Evolutionary conservation across 2,797 vertebrate species (phyloP), one percentile per base, ranked within the genome.

Genomic region (Orientallactaga sibirica): DNA sequence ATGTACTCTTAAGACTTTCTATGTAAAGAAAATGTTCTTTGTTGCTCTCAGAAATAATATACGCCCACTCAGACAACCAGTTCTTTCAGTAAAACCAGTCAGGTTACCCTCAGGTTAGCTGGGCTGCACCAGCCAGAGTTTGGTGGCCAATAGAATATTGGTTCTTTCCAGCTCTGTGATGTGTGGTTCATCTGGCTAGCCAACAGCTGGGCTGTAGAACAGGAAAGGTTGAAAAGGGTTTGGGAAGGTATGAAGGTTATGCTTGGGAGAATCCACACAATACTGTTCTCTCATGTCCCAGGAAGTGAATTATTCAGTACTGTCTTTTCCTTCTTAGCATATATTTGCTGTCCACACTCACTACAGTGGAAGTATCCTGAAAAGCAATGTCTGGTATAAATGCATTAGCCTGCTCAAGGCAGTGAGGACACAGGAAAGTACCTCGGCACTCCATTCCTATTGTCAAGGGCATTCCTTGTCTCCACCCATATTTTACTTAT

Each of bases 11-110:
- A 91, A 76, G 68, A 77, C 52, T 75, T 92, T 3, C 70, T 92
- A 20, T 41, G 15, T 84, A 62, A 90, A 95, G 67, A 91, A 83
- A 90, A 86, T 0, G 29, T 37, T 75, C 91, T 92, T 84, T 93
- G 70, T 93, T 92, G 81, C 37, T 89, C 74, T 81, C 86, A 74
- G 94, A 95, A 90, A 58, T 95, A 74, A 37, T 78, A n/a, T 41
- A 29, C 64, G 78, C 76, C 78, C 66, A 93, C 29, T 64, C 84
- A 55, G 91, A 48, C 78, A 95, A 93, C 95, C 94, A 92, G 94
- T 96, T 93, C 43, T 73, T 81, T 93, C 77, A 87, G 95, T 94
- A 92, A 96, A 97, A 95, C 97, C 92, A 91, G 96, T 96, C 87
- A 81, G 77, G 68, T 87, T 25, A 52, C 88, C 82, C 58, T 91